Evolutionary conservation across 2,888 invertebrate species (phyloP).

Genomic region (Tenthredo livida): DNA sequence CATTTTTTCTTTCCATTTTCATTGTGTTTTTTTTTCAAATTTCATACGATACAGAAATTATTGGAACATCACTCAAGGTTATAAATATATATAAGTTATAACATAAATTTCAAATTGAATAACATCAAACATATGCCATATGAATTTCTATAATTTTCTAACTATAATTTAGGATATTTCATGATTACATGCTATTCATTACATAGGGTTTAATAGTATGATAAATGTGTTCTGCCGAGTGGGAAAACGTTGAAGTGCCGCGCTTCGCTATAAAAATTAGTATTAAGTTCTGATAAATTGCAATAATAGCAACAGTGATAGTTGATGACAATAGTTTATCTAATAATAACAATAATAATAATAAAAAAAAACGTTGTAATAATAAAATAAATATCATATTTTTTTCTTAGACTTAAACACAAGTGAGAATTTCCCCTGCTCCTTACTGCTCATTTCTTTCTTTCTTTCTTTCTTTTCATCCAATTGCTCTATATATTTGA

Average conservation of each 20-base stretch:
- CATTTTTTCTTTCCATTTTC: background rate
- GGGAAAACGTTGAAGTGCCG: constrained; percentile 34
- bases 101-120: constrained; percentile 6
- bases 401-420: constrained; percentile 33
- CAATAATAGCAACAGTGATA: constrained; percentile 54
- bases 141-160: constrained; percentile 38
- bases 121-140: constrained; percentile 34
- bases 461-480: background rate
- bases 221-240: constrained; percentile 34
- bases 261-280: constrained; percentile 23
- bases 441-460: background rate
- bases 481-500: background rate
- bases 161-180: constrained; percentile 25
- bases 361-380: constrained; percentile 37
- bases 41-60: background rate
- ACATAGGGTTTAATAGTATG: constrained; percentile 26
- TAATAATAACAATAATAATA: constrained; percentile 20
- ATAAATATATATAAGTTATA: background rate
- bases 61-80: background rate
- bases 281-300: constrained; percentile 42
- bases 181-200: constrained; percentile 41
- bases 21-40: background rate
- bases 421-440: background rate
- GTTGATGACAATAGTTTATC: constrained; percentile 52
- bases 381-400: constrained; percentile 50